phyloP scores from a whole-genome alignment of 2,888 invertebrate species.

The Polydesmus complanatus region DNA sequence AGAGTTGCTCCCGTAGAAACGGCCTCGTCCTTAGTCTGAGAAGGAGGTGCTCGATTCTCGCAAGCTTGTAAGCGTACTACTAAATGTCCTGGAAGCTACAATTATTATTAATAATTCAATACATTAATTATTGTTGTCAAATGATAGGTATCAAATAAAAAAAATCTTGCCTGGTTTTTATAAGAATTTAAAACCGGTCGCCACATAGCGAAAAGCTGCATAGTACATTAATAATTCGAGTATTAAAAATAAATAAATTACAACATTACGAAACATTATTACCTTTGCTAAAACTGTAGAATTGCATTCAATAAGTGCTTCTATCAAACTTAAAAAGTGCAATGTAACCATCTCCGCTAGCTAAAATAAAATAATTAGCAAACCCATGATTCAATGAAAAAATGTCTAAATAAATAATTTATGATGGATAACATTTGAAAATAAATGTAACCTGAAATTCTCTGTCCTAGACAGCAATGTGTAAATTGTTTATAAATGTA shows the following conservation, averaged over 20 bases:
- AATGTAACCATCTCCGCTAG: slow-evolving; percentile 94
- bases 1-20: slow-evolving; percentile 27
- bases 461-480: not conserved
- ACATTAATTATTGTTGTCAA: not conserved
- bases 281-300: slow-evolving; percentile 82
- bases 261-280: not conserved
- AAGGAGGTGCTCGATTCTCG: slow-evolving; percentile 59
- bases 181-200: slow-evolving; percentile 89
- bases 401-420: not conserved
- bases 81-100: slow-evolving; percentile 73
- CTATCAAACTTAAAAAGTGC: slow-evolving; percentile 86
- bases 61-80: slow-evolving; percentile 75
- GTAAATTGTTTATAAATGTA: not conserved
- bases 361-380: slow-evolving; percentile 38
- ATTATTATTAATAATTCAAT: not conserved
- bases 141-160: not conserved
- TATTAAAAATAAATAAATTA: slow-evolving; percentile 6
- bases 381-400: not conserved
- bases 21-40: slow-evolving; percentile 32
- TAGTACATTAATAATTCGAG: slow-evolving; percentile 3
- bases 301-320: slow-evolving; percentile 86
- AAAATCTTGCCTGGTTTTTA: slow-evolving; percentile 50
- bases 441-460: not conserved
- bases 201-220: slow-evolving; percentile 70
- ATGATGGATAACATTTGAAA: not conserved